A percentile compares a stretch with the other conserved stretches of the same genome.
Evolutionary conservation across 2,888 invertebrate species (phyloP).

Genomic region (Hybos culiciformis): DNA sequence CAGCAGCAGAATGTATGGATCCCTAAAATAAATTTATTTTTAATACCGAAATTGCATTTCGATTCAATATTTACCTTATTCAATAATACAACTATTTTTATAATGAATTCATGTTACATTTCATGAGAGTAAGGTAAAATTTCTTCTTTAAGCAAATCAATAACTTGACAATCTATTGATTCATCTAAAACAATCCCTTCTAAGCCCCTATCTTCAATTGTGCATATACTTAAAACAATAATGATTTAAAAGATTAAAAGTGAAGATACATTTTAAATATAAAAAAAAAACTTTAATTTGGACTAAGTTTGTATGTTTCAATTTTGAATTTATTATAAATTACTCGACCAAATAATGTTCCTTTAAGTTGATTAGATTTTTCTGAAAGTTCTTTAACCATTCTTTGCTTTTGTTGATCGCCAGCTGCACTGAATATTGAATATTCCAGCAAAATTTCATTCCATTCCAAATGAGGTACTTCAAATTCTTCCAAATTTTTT

Average conservation of each 20-base stretch:
- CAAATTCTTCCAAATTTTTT: conserved; percentile 25
- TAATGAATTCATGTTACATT: conserved; percentile 68
- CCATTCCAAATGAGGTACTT: conserved; percentile 46
- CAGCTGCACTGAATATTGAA: no score
- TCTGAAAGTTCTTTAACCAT: conserved; percentile 57
- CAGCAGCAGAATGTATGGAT: conserved; percentile 67
- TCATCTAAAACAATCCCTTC: conserved; percentile 53
- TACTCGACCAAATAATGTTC: conserved; percentile 55
- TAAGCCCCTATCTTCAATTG: conserved; percentile 42
- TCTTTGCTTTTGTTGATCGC: conserved; percentile 42
- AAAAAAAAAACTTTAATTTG: no score
- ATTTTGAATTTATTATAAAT: conserved; percentile 54
- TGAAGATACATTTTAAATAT: no score
- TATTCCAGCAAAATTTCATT: conserved; percentile 49
- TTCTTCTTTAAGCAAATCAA: conserved; percentile 67
- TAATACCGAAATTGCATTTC: no score
- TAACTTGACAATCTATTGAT: conserved; percentile 68
- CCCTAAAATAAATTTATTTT: no score
- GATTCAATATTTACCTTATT: no score
- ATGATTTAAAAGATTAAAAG: no score
- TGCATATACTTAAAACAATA: conserved; percentile 40
- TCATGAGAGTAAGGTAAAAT: conserved; percentile 65
- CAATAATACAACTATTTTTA: conserved; percentile 67
- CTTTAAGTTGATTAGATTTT: conserved; percentile 50
- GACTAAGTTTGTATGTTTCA: conserved; percentile 48